Evolutionary conservation across 2,797 vertebrate genomes (phyloP).

Genomic region (Lepidocolaptes lacrymiger): DNA sequence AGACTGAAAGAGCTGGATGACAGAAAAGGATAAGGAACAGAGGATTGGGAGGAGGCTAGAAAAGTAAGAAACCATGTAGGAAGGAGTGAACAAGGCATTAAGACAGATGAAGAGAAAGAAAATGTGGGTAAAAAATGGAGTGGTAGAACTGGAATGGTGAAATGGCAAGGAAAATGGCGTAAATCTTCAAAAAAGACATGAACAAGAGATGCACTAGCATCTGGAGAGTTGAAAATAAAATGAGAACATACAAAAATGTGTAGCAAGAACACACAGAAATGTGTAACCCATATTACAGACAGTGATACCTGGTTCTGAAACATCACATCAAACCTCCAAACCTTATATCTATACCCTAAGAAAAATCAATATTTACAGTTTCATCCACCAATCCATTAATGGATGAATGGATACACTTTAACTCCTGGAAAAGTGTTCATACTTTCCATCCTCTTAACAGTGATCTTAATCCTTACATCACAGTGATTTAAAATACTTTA

Average conservation of each 20-base stretch:
- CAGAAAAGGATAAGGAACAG: background rate
- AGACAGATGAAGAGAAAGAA: background rate
- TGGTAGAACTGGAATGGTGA: background rate
- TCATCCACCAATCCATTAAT: background rate
- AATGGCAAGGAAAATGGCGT: background rate
- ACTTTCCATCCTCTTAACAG: constrained; percentile 31
- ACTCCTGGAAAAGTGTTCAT: constrained; percentile 41
- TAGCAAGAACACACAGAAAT: background rate
- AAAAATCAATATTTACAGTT: background rate
- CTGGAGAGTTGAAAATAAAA: background rate
- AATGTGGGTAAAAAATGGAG: background rate
- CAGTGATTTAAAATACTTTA: constrained; percentile 31
- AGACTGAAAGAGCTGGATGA: background rate
- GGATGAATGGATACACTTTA: background rate
- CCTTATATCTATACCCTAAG: background rate
- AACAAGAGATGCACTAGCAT: background rate
- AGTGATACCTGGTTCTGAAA: background rate
- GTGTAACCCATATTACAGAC: background rate
- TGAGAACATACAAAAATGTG: background rate
- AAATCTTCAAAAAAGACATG: background rate
- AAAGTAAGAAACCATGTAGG: background rate
- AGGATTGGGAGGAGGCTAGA: background rate
- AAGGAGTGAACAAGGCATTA: background rate
- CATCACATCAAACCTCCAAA: background rate
- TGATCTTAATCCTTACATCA: constrained; percentile 1